phyloP scores from a whole-genome alignment of 2,888 invertebrate species.

The Helleia helle region DNA sequence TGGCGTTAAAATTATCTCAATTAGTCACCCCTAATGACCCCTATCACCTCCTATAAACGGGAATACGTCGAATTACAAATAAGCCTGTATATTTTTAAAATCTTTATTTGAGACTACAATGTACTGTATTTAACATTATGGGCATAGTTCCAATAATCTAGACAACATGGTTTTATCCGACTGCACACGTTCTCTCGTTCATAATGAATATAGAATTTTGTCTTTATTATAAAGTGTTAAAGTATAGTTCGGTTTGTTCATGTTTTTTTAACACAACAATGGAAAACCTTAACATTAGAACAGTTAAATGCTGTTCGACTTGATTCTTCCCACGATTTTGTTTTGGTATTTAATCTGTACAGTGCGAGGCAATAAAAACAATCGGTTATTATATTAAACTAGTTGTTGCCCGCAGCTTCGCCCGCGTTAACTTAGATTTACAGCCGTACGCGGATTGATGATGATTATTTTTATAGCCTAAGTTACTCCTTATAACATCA shows the following conservation, averaged over 20 bases:
- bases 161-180: neutral
- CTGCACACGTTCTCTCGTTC: neutral
- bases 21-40: too few relatives aligned
- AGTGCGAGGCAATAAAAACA: neutral
- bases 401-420: too few relatives aligned
- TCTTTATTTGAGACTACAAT: neutral
- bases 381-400: neutral
- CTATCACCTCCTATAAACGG: too few relatives aligned
- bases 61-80: too few relatives aligned
- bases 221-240: neutral
- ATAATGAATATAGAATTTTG: neutral
- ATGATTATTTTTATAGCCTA: too few relatives aligned
- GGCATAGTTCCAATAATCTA: neutral
- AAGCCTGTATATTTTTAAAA: too few relatives aligned
- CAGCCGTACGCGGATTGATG: too few relatives aligned
- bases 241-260: neutral
- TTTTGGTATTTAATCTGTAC: neutral
- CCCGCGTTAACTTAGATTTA: too few relatives aligned
- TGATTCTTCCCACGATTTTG: slow-evolving; percentile 2
- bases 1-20: too few relatives aligned
- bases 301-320: neutral
- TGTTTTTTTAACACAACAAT: neutral
- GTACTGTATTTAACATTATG: neutral
- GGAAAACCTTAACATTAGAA: neutral
- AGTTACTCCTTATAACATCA: too few relatives aligned